Base-by-base conservation (phyloP, 2,888 invertebrate genomes). In the Kuschelorhynchus macadamiae region DNA sequence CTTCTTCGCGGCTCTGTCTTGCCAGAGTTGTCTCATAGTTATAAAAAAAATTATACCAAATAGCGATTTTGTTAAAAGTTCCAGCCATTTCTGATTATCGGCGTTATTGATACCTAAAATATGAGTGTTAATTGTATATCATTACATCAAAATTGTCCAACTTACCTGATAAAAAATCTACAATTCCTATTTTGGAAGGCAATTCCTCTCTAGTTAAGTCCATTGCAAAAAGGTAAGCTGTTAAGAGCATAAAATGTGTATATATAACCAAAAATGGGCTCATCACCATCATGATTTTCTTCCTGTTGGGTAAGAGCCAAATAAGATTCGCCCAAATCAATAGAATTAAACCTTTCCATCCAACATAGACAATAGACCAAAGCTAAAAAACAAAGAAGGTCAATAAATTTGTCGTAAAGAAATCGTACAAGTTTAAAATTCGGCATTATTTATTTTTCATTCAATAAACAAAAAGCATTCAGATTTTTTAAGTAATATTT, bases 291-390 rank as follows among this genome's bases (percentile, higher is more conserved):
- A 67, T 67, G 0, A 60, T 30, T n/a, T 42, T 33, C 32, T 55
- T 63, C 16, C 52, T 56, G 3, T 9, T 18, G 4, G 71, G 71
- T 16, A 63, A 39, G 7, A 71, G 32, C 71, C 71, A 71, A 14
- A 71, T 46, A 0, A 67, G 14, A 20, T 64, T 67, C 9, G 71
- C 67, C 49, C 60, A 50, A 16, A 67, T 32, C 2, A 71, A 44
- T 3, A 67, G 42, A 12, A 62, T 7, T 1, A 61, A 11, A 8
- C 44, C 49, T 52, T 46, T 63, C 64, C 64, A 60, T 7, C 55
- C 49, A 1, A 64, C 30, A 16, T 56, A 67, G 7, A 36, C 21
- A 11, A 67, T 71, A 7, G 67, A 59, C 67, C 71, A 71, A 0
- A 71, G 17, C 69, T 69, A 16, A 17, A 59, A 60, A n/a, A n/a